Base-by-base conservation (phyloP, 2,888 invertebrate species). In the Drosophila rellima region DNA sequence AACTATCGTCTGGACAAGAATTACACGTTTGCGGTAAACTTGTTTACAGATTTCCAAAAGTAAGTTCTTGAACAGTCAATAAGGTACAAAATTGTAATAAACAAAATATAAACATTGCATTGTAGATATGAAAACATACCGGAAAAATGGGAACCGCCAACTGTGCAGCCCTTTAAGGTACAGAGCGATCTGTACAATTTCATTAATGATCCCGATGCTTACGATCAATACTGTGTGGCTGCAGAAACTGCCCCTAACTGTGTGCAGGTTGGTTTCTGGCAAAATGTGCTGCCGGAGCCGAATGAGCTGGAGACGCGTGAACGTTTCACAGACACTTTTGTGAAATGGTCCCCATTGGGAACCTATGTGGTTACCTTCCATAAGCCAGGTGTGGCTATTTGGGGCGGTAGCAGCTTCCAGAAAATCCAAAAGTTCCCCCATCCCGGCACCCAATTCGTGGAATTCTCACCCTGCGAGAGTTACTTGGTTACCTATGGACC, bases 341-440 rank as follows among this genome's bases (percentile, higher is more conserved):
- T 98, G 1, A 96, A 97, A 82, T 99, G 99, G 99, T 99, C 99
- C 1, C 99, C 99, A 0, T 93, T 98, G 39, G 99, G 99, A 47
- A 98, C 98, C 0, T 99, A 98, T 92, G 93, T 99, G 79, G 96
- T 98, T 0, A 99, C 99, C 0, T 98, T 99, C 93, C 99, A 99
- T 91, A 96, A 96, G 92, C 95, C 96, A 73, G 99, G 99, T 61
- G 98, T 99, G 52, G 98, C 98, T 0, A 94, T 99, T 47, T 99
- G 99, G 99, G 99, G 98, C 17, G 99, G 99, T 0, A 97, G 97
- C 23, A 95, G 96, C 86, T 99, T 98, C 93, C 94, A 95, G 0
- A 98, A 98, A 92, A 97, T 98, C 89, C 97, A 97, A 91, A 96
- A 97, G 90, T 99, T 99, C 92, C 95, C 95, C 65, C 99, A 98